Evolutionary conservation across 2,888 invertebrate genomes (phyloP).

Genomic region (Drosophila testacea): DNA sequence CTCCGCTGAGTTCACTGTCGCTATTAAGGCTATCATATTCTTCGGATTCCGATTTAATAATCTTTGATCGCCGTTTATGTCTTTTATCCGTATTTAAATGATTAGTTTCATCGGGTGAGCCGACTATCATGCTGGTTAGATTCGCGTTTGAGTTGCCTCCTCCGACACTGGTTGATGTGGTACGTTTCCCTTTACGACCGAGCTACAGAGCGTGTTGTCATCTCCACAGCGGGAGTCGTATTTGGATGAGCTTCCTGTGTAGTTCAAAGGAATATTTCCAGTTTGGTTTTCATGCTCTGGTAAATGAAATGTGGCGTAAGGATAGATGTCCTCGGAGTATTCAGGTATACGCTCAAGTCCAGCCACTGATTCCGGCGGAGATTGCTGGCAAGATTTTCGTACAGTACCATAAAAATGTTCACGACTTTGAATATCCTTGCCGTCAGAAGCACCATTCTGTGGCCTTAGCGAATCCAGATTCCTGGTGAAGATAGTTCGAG

Average conservation of each 20-base stretch:
- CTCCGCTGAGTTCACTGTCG: conserved; percentile 86
- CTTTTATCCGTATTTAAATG: conserved; percentile 82
- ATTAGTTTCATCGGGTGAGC: conserved; percentile 64
- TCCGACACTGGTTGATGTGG: conserved; percentile 59
- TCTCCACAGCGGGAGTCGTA: conserved; percentile 79
- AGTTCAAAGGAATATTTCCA: conserved; percentile 85
- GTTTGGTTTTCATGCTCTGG: conserved; percentile 87
- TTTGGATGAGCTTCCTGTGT: conserved; percentile 77
- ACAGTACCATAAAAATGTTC: conserved; percentile 87
- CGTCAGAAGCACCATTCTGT: conserved; percentile 53
- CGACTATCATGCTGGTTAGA: conserved; percentile 48
- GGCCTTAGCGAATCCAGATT: conserved; percentile 77
- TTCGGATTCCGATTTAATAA: conserved; percentile 87
- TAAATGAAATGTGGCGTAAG: conserved; percentile 87
- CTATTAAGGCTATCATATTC: conserved; percentile 87
- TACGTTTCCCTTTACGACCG: conserved; percentile 74
- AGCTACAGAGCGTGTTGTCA: conserved; percentile 72
- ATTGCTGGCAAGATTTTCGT: conserved; percentile 86
- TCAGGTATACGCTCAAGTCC: conserved; percentile 87
- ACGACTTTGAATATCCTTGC: conserved; percentile 84
- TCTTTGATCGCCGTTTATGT: conserved; percentile 86
- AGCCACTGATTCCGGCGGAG: conserved; percentile 82
- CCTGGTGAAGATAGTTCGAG: conserved; percentile 75
- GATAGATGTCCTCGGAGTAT: conserved; percentile 88
- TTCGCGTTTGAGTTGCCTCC: conserved; percentile 62